phyloP scores from a whole-genome alignment of 2,113 vertebrate genomes.

The Kryptolebias marmoratus region DNA sequence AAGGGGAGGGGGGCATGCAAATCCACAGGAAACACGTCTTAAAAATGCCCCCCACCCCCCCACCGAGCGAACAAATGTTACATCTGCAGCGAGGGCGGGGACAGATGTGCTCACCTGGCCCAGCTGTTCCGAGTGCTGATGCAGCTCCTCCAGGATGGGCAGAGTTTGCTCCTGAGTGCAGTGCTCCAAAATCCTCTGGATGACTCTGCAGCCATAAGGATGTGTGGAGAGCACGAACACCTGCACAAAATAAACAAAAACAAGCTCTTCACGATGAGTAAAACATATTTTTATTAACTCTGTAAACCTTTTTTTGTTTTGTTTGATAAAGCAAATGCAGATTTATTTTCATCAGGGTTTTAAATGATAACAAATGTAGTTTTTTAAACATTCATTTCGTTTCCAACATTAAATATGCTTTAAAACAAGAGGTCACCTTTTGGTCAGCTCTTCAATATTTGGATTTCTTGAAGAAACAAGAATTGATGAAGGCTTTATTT shows the following conservation, averaged over 20 bases:
- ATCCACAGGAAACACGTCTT: conserved; percentile 38
- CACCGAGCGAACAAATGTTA: conserved; percentile 10
- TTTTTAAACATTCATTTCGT: no score
- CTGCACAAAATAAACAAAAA: conserved; percentile 63
- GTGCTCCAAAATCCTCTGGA: conserved; percentile 95
- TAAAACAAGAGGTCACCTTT: no score
- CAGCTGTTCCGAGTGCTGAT: conserved; percentile 95
- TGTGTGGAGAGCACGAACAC: conserved; percentile 97
- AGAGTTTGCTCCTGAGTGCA: conserved; percentile 96
- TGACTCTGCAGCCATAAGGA: conserved; percentile 96
- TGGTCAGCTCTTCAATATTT: no score
- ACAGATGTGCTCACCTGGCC: conserved; percentile 85
- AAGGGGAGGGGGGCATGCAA: conserved; percentile 47
- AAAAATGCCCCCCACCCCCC: conserved; percentile 4
- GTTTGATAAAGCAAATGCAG: no score
- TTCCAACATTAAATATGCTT: no score
- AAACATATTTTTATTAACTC: no score
- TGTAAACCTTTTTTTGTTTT: no score
- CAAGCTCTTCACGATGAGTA: no score
- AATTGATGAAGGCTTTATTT: not conserved
- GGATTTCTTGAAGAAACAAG: no score
- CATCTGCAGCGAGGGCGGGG: conserved; percentile 12
- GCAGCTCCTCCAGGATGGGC: conserved; percentile 92
- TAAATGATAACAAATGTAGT: no score
- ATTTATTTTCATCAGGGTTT: no score